phyloP scores from a whole-genome alignment of 2,888 invertebrate genomes.

The Epiperipatus broadwayi region DNA sequence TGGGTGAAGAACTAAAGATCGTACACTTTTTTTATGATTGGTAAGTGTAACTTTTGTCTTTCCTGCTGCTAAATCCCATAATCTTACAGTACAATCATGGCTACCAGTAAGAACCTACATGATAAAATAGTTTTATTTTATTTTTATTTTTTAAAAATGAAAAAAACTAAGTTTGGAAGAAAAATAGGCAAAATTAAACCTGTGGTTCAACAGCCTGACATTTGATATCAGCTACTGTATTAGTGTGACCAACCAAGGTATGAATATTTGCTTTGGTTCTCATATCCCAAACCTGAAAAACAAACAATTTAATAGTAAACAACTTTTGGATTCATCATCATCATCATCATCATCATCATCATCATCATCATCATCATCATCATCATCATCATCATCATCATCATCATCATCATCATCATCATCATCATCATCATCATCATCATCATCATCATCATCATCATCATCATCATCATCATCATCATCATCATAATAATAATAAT shows the following conservation, averaged over 20 bases:
- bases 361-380: no score
- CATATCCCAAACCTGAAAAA: conserved; percentile 75
- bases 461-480: no score
- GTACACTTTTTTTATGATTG: conserved; percentile 82
- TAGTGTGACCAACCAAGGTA: conserved; percentile 83
- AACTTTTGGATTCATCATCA: no score
- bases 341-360: no score
- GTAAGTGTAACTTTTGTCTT: conserved; percentile 82
- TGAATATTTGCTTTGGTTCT: conserved; percentile 95
- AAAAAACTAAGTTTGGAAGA: conserved; percentile 3
- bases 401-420: no score
- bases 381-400: no score
- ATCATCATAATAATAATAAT: no score
- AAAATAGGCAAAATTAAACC: conserved; percentile 30
- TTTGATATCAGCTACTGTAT: conserved; percentile 84
- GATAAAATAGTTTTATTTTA: no score
- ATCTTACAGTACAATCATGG: conserved; percentile 85
- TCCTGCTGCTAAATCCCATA: conserved; percentile 95
- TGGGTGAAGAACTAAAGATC: conserved; percentile 38
- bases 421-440: no score
- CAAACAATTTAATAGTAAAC: not conserved
- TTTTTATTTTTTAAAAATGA: no score
- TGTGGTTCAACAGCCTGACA: conserved; percentile 87
- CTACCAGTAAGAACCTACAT: conserved; percentile 63
- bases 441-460: no score